Evolutionary conservation across 2,888 invertebrate species (phyloP).

Genomic region (Barypeithes pellucidus): DNA sequence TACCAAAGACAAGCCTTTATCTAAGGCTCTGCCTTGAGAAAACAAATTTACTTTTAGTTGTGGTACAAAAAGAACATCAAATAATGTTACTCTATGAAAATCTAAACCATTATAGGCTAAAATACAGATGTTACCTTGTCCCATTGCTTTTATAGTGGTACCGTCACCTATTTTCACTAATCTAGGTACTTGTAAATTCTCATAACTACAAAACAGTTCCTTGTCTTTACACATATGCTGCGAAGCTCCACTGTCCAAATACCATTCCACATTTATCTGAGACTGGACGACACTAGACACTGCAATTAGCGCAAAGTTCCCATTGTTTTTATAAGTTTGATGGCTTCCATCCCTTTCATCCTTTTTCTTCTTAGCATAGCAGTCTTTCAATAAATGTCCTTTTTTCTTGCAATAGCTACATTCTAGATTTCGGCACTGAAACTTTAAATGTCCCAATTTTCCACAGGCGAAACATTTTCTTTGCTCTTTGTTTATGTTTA

Average conservation of each 20-base stretch:
- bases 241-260: constrained; percentile 45
- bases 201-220: constrained; percentile 31
- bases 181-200: constrained; percentile 22
- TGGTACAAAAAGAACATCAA: constrained; percentile 55
- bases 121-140: constrained; percentile 37
- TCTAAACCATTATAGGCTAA: constrained; percentile 41
- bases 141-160: constrained; percentile 33
- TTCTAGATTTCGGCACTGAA: constrained; percentile 43
- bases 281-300: constrained; percentile 17
- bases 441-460: too few species aligned
- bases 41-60: too few species aligned
- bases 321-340: neutral
- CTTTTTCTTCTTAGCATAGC: constrained; percentile 39
- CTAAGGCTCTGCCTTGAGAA: constrained; percentile 54
- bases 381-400: constrained; percentile 45
- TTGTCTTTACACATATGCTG: constrained; percentile 51
- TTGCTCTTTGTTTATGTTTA: constrained; percentile 11
- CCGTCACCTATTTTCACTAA: constrained; percentile 45
- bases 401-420: constrained; percentile 48
- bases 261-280: constrained; percentile 28
- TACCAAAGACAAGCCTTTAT: constrained; percentile 53
- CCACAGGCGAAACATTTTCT: constrained; percentile 39
- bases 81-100: constrained; percentile 43
- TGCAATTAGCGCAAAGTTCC: constrained; percentile 26
- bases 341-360: constrained; percentile 8